phyloP scores from a whole-genome alignment of 2,797 vertebrate genomes.

The Leptatherina wallacei region DNA sequence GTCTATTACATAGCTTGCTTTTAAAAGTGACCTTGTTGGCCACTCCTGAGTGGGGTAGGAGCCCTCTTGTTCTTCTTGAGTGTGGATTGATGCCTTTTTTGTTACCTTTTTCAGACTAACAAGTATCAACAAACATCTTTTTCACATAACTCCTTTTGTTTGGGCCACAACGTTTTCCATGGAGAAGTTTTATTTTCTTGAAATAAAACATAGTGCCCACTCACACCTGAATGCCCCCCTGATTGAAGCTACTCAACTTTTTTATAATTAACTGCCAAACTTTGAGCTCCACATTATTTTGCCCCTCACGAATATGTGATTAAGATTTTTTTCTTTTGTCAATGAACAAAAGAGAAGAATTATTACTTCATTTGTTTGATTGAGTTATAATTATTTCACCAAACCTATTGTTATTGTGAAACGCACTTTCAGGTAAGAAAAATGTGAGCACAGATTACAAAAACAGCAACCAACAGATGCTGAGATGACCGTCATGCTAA shows the following conservation, averaged over 20 bases:
- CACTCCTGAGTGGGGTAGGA: not conserved
- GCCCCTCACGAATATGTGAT: not conserved
- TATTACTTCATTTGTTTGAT: not conserved
- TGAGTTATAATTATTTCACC: not conserved
- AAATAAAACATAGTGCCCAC: not conserved
- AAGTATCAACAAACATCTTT: not conserved
- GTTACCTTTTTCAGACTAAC: not conserved
- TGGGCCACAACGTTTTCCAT: not conserved
- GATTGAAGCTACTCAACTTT: not conserved
- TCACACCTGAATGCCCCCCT: not conserved
- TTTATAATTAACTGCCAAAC: not conserved
- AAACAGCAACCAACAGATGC: conserved; percentile 18
- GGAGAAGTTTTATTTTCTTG: not conserved
- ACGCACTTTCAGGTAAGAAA: not conserved
- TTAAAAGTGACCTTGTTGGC: not conserved
- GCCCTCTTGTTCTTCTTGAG: not conserved
- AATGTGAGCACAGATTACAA: conserved; percentile 23
- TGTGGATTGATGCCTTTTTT: not conserved
- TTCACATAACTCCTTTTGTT: not conserved
- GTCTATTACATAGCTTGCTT: too few species aligned
- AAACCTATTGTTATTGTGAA: not conserved
- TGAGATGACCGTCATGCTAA: conserved; percentile 36
- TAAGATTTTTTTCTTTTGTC: not conserved
- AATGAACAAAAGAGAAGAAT: not conserved
- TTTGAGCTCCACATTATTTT: not conserved